phyloP scores from a whole-genome alignment of 2,113 vertebrate genomes.

The Coracopsis vasa region DNA sequence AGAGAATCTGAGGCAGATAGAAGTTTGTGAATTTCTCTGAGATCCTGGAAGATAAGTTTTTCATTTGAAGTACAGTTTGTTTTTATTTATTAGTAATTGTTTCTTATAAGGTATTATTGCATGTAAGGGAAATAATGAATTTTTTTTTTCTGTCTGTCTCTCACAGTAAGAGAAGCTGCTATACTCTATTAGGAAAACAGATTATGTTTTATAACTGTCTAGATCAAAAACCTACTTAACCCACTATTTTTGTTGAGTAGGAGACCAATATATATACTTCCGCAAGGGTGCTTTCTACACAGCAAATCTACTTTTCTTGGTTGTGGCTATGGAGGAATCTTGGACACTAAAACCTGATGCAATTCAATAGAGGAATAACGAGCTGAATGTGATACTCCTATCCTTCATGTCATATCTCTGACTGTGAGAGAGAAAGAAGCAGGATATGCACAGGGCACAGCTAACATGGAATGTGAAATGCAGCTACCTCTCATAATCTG shows the following conservation, averaged over 20 bases:
- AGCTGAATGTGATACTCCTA: background rate
- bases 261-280: background rate
- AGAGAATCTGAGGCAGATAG: background rate
- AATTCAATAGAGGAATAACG: background rate
- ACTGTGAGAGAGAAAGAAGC: background rate
- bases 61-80: background rate
- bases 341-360: background rate
- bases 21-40: constrained; percentile 46
- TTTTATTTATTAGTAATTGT: background rate
- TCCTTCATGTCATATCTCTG: background rate
- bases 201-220: background rate
- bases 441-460: background rate
- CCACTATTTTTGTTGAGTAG: background rate
- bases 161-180: background rate
- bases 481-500: background rate
- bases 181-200: background rate
- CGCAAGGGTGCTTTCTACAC: background rate
- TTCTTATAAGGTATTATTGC: background rate
- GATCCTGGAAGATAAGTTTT: background rate
- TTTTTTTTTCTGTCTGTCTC: background rate
- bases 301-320: background rate
- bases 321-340: background rate
- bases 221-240: background rate
- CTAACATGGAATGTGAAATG: background rate
- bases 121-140: background rate